phyloP scores from a whole-genome alignment of 2,113 vertebrate species.

The Chinchilla lanigera region DNA sequence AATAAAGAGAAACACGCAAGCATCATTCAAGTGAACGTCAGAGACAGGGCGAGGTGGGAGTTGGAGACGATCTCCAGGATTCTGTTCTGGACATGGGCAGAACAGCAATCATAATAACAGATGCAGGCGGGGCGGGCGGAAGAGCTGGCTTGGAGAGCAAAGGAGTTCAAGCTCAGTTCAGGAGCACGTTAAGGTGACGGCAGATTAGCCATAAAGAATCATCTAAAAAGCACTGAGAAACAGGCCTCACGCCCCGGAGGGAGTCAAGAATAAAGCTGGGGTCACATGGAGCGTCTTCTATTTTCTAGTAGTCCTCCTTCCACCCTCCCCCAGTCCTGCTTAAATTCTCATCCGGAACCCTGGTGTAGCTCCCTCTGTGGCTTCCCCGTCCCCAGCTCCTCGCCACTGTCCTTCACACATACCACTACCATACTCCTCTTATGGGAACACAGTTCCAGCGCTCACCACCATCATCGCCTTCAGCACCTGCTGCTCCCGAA shows the following conservation, averaged over 20 bases:
- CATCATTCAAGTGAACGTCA: not conserved
- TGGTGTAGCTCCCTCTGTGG: not conserved
- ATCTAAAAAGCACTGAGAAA: not conserved
- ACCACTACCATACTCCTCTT: not conserved
- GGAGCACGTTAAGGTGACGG: not conserved
- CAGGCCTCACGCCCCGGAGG: not conserved
- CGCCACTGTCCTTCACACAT: not conserved
- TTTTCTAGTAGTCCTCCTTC: not conserved
- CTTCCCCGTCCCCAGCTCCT: not conserved
- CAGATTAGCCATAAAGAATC: not conserved
- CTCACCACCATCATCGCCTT: not conserved
- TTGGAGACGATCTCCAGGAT: not conserved
- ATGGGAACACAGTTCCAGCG: not conserved
- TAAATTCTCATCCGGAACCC: not conserved
- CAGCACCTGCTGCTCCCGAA: not conserved
- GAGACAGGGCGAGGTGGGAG: not conserved
- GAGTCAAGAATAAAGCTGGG: not conserved
- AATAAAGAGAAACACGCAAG: not conserved
- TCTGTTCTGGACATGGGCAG: not conserved
- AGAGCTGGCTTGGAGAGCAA: not conserved
- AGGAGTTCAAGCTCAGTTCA: not conserved
- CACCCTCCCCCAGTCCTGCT: not conserved
- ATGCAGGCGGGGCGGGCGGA: not conserved
- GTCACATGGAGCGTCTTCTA: not conserved
- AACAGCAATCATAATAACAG: not conserved